Evolutionary conservation across 2,888 invertebrate species (phyloP).

Genomic region (Priocnemis perturbator): DNA sequence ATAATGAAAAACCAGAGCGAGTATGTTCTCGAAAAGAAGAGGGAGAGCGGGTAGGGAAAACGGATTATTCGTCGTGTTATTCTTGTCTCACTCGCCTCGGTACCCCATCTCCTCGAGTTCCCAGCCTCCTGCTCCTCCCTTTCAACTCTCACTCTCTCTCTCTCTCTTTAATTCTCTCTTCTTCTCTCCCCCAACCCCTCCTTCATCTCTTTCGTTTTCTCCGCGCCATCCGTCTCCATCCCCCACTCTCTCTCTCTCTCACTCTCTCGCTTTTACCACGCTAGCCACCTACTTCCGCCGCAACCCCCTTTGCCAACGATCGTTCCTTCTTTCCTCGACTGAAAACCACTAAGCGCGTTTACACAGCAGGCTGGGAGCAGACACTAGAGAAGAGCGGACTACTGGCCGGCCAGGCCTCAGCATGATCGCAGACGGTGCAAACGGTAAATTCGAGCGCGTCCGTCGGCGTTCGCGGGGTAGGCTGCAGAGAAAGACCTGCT

Average conservation of each 20-base stretch:
- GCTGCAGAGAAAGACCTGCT: constrained; percentile 22
- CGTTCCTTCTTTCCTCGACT: constrained; percentile 23
- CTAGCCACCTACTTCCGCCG: neutral
- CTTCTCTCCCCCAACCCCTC: neutral
- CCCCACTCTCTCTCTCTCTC: neutral
- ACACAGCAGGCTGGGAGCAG: neutral
- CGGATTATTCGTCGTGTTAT: constrained; percentile 1
- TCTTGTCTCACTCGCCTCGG: constrained; percentile 2
- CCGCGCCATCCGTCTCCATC: constrained; percentile 1
- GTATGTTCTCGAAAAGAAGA: neutral
- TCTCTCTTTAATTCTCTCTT: constrained; percentile 1
- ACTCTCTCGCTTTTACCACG: neutral
- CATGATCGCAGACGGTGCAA: neutral
- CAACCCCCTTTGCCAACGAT: constrained; percentile 14
- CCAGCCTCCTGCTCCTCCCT: neutral
- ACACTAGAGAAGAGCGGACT: constrained; percentile 1
- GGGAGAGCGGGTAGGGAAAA: constrained; percentile 10
- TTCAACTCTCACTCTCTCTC: neutral
- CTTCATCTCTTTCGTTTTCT: neutral
- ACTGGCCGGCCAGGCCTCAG: constrained; percentile 2
- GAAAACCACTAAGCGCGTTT: constrained; percentile 33
- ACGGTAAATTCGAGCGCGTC: constrained; percentile 42
- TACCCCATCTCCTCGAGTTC: neutral
- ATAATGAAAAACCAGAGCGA: too few species aligned
- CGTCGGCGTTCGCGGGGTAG: constrained; percentile 34